Evolutionary conservation across 2,888 invertebrate species (phyloP).

Genomic region (Nemotelus pantherinus): DNA sequence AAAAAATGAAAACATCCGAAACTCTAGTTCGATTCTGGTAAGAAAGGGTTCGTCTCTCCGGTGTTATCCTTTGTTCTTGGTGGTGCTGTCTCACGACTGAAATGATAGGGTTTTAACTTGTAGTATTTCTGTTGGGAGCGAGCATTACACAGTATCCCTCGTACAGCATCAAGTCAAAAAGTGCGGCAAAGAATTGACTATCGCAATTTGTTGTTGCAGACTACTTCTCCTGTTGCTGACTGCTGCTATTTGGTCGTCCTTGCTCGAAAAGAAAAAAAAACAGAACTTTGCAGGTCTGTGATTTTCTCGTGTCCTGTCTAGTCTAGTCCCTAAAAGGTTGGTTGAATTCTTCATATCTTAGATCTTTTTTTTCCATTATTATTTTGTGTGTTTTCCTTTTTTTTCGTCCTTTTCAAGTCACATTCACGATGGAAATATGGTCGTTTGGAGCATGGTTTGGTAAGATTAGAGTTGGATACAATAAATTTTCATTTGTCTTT

Average conservation of each 20-base stretch:
- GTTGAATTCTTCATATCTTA: conserved; percentile 6
- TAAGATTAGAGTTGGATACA: conserved; percentile 38
- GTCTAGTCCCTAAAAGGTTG: conserved; percentile 21
- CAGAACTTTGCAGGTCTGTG: not conserved
- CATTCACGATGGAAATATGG: not conserved
- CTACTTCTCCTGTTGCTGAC: not conserved
- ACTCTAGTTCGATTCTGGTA: not conserved
- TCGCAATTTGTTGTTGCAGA: not conserved
- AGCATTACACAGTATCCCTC: not conserved
- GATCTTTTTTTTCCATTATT: conserved; percentile 12
- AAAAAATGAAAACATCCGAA: not conserved
- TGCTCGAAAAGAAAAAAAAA: not conserved
- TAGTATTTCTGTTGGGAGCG: conserved; percentile 17
- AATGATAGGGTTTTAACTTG: conserved; percentile 26
- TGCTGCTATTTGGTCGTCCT: no score
- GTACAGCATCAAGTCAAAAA: not conserved
- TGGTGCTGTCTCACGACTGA: conserved; percentile 10
- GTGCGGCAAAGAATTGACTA: not conserved
- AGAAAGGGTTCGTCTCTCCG: conserved; percentile 19
- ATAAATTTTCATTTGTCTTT: conserved; percentile 45
- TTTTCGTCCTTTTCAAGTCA: not conserved
- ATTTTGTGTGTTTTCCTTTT: conserved; percentile 2
- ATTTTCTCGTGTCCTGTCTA: conserved; percentile 28
- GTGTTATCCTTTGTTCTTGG: conserved; percentile 30
- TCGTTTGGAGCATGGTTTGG: not conserved